Evolutionary conservation across 2,113 vertebrate species (phyloP).

Genomic region (Eurystomus gularis): DNA sequence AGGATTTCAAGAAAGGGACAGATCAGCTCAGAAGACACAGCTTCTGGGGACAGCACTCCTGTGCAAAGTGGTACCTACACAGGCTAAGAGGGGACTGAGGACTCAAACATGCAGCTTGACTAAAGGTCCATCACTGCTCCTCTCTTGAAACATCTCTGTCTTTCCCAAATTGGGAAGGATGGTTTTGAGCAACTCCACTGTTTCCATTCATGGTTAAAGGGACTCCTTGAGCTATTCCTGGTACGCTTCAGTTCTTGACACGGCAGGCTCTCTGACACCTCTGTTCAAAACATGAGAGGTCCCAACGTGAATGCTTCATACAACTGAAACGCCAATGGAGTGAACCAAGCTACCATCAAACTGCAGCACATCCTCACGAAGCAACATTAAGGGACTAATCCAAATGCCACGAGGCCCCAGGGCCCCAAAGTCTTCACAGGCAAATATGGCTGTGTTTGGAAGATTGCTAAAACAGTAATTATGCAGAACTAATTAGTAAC

Average conservation of each 20-base stretch:
- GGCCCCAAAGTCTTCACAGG: background rate
- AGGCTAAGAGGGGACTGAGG: background rate
- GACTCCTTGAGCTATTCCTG: background rate
- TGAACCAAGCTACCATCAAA: background rate
- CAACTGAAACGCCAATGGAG: background rate
- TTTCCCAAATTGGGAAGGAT: background rate
- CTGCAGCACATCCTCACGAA: background rate
- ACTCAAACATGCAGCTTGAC: background rate
- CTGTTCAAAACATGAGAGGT: background rate
- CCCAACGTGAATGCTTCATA: background rate
- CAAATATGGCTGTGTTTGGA: background rate
- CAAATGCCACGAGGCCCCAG: rapidly evolving
- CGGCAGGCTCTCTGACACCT: background rate
- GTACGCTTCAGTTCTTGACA: background rate
- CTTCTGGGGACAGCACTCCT: background rate
- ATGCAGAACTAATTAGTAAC: background rate
- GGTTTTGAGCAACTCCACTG: background rate
- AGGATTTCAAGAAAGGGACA: background rate
- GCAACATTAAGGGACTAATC: background rate
- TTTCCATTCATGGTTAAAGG: background rate
- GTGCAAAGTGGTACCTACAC: background rate
- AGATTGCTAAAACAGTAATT: background rate
- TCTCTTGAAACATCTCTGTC: background rate
- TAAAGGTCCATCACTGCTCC: background rate
- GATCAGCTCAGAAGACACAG: background rate